These are phyloP conservation scores for Automeris io DNA, from an alignment of 2,888 invertebrate species.

Conservation along the genomic window DNA sequence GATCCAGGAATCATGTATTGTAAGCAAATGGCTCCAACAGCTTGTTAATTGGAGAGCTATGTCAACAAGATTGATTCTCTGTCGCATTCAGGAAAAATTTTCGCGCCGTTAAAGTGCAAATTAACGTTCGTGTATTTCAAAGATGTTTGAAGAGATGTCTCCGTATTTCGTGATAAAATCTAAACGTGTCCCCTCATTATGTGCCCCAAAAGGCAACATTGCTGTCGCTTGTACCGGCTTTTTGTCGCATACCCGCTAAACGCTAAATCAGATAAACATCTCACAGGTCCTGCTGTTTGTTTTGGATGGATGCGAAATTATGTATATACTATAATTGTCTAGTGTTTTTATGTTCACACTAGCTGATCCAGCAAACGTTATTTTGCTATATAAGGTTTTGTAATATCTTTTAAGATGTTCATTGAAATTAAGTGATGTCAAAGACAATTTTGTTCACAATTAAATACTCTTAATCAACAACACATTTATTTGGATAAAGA, in stretches of 20 bases:
- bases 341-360: too few relatives aligned
- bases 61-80: too few relatives aligned
- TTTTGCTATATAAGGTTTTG: too few relatives aligned
- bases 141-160: constrained; percentile 5
- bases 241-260: constrained; percentile 11
- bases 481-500: too few relatives aligned
- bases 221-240: constrained; percentile 16
- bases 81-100: background rate
- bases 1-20: too few relatives aligned
- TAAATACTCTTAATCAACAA: too few relatives aligned
- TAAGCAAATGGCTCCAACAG: too few relatives aligned
- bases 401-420: too few relatives aligned
- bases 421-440: too few relatives aligned
- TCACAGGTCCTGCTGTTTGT: constrained; percentile 4
- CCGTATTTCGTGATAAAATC: constrained; percentile 8
- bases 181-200: constrained; percentile 13
- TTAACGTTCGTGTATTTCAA: background rate
- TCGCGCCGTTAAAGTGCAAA: background rate
- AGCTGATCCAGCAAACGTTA: too few relatives aligned
- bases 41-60: too few relatives aligned
- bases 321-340: background rate
- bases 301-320: constrained; percentile 1
- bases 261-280: constrained; percentile 8
- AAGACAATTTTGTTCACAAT: too few relatives aligned
- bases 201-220: constrained; percentile 16